Base-by-base conservation (phyloP, 2,797 vertebrate genomes). In the Staurois parvus region DNA sequence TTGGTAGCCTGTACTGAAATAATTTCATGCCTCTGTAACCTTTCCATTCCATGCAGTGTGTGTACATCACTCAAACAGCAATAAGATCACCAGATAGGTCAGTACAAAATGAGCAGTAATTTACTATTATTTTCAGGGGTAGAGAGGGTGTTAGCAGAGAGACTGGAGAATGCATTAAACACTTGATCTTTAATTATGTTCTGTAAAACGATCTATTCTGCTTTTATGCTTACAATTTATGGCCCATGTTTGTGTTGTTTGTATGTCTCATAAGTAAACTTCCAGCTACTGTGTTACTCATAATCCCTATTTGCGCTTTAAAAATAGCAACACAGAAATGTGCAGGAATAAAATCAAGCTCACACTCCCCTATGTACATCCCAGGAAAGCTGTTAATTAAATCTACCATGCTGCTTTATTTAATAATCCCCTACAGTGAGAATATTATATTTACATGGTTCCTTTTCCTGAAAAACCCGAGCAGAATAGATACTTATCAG, bases 371-470 rank as follows among this genome's bases (percentile, higher is more conserved):
- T 56, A 40, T 52, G 64, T 42, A 76, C 66, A 76, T 70, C 37
- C 66, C 45, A 74, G 73, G 21, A 40, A 76, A 84, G 68, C 74
- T 84, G 42, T 69, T 84, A 77, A 84, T 84, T 77, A 74, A 84
- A 77, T 69, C 64, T 48, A 64, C 34, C 83, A 78, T 72, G 75
- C 75, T 70, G 83, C 26, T 84, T 78, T 78, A 78, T 77, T 84
- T 78, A 56, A 59, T 72, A 69, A 78, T 72, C 48, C 83, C 76
- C 75, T 59, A 77, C 75, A 72, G 83, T 69, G 75, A 84, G 75
- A 59, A 84, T 37, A 84, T 84, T 84, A 84, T 15, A 84, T 37
- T 32, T 64, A 76, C 73, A 69, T 29, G 32, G 7, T 52, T 75
- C 72, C 13, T 45, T 48, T 72, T 62, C 45, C 80, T 37, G 37